Conservation (phyloP, 2,888 invertebrate species). For the Microctonus aethiopoides region DNA sequence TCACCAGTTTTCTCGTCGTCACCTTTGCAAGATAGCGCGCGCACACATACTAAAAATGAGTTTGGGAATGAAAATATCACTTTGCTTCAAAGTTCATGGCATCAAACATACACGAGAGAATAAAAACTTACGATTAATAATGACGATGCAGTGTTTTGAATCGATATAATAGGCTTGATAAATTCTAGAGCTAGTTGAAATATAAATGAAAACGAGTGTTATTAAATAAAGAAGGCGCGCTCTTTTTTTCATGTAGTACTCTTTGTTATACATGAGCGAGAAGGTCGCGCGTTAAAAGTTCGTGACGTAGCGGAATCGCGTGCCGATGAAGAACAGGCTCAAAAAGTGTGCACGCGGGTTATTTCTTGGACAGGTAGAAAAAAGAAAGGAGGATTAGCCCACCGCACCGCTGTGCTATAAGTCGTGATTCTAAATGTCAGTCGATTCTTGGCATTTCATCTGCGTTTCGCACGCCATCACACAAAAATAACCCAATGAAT, state of each 20-base stretch:
- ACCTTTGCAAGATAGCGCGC: background rate
- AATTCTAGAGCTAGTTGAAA: constrained; percentile 14
- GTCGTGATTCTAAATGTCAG: constrained; percentile 42
- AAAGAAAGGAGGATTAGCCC: constrained; percentile 20
- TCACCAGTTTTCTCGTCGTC: background rate
- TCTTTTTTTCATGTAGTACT: background rate
- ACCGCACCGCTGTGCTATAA: constrained; percentile 12
- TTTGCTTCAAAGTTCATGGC: constrained; percentile 4
- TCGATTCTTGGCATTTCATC: constrained; percentile 42
- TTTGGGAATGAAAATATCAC: constrained; percentile 2
- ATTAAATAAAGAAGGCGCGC: background rate
- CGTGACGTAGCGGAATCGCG: constrained; percentile 55
- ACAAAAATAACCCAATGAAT: constrained; percentile 19
- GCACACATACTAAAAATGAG: background rate
- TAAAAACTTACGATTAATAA: constrained; percentile 18
- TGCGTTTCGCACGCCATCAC: constrained; percentile 38
- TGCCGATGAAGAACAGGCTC: constrained; percentile 34
- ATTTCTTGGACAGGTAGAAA: constrained; percentile 19
- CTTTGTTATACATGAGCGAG: background rate
- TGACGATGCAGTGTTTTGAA: constrained; percentile 25
- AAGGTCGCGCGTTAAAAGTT: constrained; percentile 41
- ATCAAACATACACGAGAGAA: background rate
- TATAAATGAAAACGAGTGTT: constrained; percentile 6
- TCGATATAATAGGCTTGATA: constrained; percentile 25
- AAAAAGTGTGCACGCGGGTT: constrained; percentile 34